phyloP scores from a whole-genome alignment of 1,140 invertebrate genomes.

The Trichonephila inaurata region DNA sequence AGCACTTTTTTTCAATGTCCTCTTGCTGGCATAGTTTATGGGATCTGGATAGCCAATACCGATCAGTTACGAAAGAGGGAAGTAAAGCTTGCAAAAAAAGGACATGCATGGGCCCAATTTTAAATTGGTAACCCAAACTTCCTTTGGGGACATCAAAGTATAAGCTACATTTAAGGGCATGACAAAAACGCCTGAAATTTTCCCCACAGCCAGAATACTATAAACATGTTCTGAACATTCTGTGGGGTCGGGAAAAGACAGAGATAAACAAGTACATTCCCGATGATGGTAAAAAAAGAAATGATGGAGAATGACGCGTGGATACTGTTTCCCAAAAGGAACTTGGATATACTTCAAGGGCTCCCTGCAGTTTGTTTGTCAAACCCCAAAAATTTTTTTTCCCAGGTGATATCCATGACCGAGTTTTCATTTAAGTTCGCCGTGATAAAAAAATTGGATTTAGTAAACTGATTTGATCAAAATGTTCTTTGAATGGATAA shows the following conservation, averaged over 20 bases:
- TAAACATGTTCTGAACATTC: constrained; percentile 99
- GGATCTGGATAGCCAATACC: constrained; percentile 82
- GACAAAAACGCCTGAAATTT: constrained; percentile 96
- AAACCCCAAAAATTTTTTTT: background rate
- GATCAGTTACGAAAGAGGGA: constrained; percentile 93
- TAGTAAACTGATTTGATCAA: too few species aligned
- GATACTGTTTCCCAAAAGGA: background rate
- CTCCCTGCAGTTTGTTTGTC: background rate
- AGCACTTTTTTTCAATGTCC: constrained; percentile 93
- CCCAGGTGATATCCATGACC: constrained; percentile 17
- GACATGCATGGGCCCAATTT: constrained; percentile 97
- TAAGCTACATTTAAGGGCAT: constrained; percentile 98
- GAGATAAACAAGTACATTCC: constrained; percentile 97
- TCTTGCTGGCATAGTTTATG: constrained; percentile 97
- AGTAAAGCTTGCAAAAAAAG: constrained; percentile 98
- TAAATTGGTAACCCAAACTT: constrained; percentile 94
- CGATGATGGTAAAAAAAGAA: constrained; percentile 91
- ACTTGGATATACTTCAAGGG: constrained; percentile 39
- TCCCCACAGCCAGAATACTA: constrained; percentile 98
- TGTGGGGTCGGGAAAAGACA: constrained; percentile 97
- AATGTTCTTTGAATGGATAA: too few species aligned
- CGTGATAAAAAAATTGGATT: background rate
- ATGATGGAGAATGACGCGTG: constrained; percentile 83
- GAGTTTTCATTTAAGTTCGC: background rate
- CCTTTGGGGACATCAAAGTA: constrained; percentile 93